A percentile compares a stretch with the other conserved stretches of the same genome.
Conservation (phyloP, 1,140 invertebrate genomes). For the Drosophila rhopaloa region DNA sequence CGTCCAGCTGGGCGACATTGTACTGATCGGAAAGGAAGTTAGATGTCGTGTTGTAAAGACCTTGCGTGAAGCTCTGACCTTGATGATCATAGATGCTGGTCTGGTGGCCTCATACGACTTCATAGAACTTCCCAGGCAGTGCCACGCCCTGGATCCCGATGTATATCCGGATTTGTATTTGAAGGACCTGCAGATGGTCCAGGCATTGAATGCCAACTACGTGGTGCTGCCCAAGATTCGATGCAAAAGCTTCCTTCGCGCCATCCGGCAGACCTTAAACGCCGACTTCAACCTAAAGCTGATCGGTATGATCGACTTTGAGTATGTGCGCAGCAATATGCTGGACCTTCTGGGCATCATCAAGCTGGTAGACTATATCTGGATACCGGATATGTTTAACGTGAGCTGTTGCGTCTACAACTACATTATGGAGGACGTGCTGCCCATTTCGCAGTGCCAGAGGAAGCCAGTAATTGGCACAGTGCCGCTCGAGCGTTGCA, state of each 20-base stretch:
- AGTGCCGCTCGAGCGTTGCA: slow-evolving; percentile 73
- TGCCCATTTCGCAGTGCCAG: slow-evolving; percentile 70
- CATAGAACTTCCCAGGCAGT: slow-evolving; percentile 76
- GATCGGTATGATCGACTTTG: slow-evolving; percentile 78
- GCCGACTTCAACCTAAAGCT: slow-evolving; percentile 48
- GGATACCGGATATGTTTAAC: slow-evolving; percentile 78
- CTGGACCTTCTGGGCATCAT: slow-evolving; percentile 74
- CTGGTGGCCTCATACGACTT: slow-evolving; percentile 73
- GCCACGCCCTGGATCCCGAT: slow-evolving; percentile 43
- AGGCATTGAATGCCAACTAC: slow-evolving; percentile 54
- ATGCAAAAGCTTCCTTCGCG: slow-evolving; percentile 63
- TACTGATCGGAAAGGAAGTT: slow-evolving; percentile 64
- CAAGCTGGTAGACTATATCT: slow-evolving; percentile 74
- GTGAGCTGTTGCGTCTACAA: slow-evolving; percentile 62
- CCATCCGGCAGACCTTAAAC: slow-evolving; percentile 41
- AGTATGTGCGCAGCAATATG: slow-evolving; percentile 77
- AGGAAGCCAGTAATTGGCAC: slow-evolving; percentile 75
- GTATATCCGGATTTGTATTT: slow-evolving; percentile 47
- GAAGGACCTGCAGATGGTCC: slow-evolving; percentile 50
- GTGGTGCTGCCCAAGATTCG: slow-evolving; percentile 73
- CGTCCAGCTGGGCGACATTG: slow-evolving; percentile 57
- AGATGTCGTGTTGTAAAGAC: slow-evolving; percentile 70
- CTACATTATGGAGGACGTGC: slow-evolving; percentile 76
- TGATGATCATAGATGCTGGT: slow-evolving; percentile 70
- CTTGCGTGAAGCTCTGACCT: slow-evolving; percentile 60